Evolutionary conservation across 1,140 invertebrate genomes (phyloP).

Genomic region (Scaptomyza montana): DNA sequence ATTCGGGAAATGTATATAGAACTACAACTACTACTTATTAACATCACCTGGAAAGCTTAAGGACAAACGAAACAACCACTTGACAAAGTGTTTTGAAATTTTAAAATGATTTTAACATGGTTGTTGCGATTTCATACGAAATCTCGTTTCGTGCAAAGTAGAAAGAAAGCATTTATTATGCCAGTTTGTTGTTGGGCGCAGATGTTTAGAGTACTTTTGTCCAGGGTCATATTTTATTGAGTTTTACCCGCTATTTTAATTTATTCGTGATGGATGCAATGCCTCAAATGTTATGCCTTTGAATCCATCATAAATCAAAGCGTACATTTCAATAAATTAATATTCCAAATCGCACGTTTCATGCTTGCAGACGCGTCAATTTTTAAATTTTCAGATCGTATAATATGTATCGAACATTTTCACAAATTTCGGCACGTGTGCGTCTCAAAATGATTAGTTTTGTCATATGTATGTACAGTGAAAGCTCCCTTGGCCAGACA

Average conservation of each 20-base stretch:
- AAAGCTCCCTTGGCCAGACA: too few species aligned
- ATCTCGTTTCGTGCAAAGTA: too few species aligned
- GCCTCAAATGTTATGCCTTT: slow-evolving; percentile 9
- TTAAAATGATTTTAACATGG: too few species aligned
- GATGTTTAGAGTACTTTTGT: background rate
- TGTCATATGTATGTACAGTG: slow-evolving; percentile 10
- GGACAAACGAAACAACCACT: too few species aligned
- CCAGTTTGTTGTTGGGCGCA: too few species aligned
- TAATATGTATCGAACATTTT: slow-evolving; percentile 45
- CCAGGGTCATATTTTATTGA: slow-evolving; percentile 16
- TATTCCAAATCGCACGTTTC: slow-evolving; percentile 48
- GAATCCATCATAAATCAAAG: slow-evolving; percentile 23
- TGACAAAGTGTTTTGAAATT: too few species aligned
- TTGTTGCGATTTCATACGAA: too few species aligned
- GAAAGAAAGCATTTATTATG: too few species aligned
- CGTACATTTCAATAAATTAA: slow-evolving; percentile 28
- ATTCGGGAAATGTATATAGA: too few species aligned
- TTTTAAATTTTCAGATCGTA: slow-evolving; percentile 37
- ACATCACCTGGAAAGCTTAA: too few species aligned
- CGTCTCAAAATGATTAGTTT: slow-evolving; percentile 55
- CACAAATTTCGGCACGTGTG: slow-evolving; percentile 57
- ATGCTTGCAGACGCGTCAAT: slow-evolving; percentile 25
- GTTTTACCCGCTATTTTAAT: slow-evolving; percentile 21
- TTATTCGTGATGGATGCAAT: slow-evolving; percentile 21
- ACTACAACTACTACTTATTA: too few species aligned